Evolutionary conservation across 2,113 vertebrate species (phyloP).

Genomic region (Bettongia penicillata): DNA sequence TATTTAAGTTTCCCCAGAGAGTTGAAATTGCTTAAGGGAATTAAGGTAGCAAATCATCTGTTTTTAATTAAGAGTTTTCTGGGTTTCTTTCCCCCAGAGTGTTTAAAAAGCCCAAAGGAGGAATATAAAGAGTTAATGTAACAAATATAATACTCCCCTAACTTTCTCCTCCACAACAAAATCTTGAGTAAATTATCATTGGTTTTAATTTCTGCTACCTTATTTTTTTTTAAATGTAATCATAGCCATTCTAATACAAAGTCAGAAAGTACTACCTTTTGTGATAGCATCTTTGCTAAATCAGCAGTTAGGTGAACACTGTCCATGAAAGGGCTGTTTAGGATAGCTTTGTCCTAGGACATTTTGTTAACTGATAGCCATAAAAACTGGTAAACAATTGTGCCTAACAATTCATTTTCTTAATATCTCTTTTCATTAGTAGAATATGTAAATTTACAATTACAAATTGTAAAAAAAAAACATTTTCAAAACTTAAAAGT

Average conservation of each 20-base stretch:
- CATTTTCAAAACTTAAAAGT: not conserved
- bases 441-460: not conserved
- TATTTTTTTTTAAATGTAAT: conserved; percentile 21
- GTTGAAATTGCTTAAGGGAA: conserved; percentile 58
- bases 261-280: conserved; percentile 46
- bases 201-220: conserved; percentile 11
- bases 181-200: conserved; percentile 9
- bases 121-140: not conserved
- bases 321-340: not conserved
- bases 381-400: not conserved
- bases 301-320: conserved; percentile 20
- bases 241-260: conserved; percentile 20
- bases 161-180: not conserved
- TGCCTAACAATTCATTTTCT: not conserved
- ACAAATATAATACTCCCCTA: conserved; percentile 29
- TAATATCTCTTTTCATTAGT: not conserved
- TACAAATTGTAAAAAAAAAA: not conserved
- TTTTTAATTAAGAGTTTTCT: conserved; percentile 28
- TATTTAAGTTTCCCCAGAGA: conserved; percentile 10
- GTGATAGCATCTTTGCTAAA: conserved; percentile 37
- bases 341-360: conserved; percentile 9
- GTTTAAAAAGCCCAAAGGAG: not conserved
- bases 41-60: not conserved
- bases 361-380: conserved; percentile 18
- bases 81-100: not conserved